Percentiles rank a stretch among this genome's conserved stretches.
phyloP scores from a whole-genome alignment of 2,113 vertebrate genomes.

The Gila orcuttii region DNA sequence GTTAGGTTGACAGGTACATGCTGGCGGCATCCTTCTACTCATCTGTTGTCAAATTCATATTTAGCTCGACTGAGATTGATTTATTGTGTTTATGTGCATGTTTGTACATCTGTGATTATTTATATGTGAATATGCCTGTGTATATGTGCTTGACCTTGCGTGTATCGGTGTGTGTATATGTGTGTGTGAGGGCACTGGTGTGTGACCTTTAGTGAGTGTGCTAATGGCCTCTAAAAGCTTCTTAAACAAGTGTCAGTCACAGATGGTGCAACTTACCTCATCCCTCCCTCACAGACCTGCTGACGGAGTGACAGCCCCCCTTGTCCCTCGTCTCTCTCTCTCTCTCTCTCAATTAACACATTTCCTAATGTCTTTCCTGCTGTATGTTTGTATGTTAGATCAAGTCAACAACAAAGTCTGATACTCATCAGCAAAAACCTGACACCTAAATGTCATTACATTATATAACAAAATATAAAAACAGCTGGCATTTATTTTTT shows the following conservation, averaged over 20 bases:
- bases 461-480: neutral
- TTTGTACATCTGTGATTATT: neutral
- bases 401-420: constrained; percentile 47
- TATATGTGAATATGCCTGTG: neutral
- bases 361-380: constrained; percentile 52
- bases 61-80: neutral
- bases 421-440: constrained; percentile 43
- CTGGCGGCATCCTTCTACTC: neutral
- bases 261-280: constrained; percentile 57
- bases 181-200: neutral
- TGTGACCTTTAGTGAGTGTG: constrained; percentile 50
- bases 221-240: constrained; percentile 58
- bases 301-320: neutral
- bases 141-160: neutral
- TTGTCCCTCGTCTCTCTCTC: neutral
- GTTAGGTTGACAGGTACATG: constrained; percentile 6
- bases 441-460: neutral
- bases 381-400: constrained; percentile 55
- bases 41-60: neutral
- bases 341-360: constrained; percentile 47
- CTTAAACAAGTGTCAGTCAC: constrained; percentile 48
- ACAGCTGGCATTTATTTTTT: neutral
- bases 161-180: constrained; percentile 21
- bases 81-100: constrained; percentile 23
- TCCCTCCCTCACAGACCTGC: constrained; percentile 35